Base-by-base conservation (phyloP, 2,888 invertebrate species). In the Drosophila borborema region DNA sequence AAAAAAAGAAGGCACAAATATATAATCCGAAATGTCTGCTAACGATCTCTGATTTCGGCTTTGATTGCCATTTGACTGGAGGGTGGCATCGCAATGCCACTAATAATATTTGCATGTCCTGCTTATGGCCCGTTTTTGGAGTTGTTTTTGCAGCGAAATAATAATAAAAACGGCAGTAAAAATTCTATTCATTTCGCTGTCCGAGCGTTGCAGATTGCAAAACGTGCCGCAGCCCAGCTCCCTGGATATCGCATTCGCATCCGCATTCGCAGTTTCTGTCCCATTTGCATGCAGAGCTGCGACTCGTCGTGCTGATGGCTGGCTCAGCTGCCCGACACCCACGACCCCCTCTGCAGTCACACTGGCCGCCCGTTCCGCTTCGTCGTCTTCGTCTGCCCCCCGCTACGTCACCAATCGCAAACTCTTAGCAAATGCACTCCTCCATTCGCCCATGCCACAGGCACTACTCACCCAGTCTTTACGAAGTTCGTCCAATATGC, bases 401-500 rank as follows among this genome's bases (percentile, higher is more conserved):
- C 45, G 51, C 23, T 36, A 36, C 64, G 31, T 76, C 67, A 59
- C 36, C 81, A 75, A 81, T 81, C 61, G 70, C 67, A 71, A 90
- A 80, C 86, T 74, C 74, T 74, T 70, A 51, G 41, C 71, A 77
- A 88, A 76, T 89, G 81, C 89, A 90, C 74, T 81, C 75, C 73
- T 70, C 75, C 64, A 82, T 80, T 80, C 78, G 74, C 54, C 18
- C 68, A 45, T 49, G 61, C 63, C 45, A 40, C 49, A 48, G 67
- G 31, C 65, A 72, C 72, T 62, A 93, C 95, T 95, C 94, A 98
- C 98, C 98, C 98, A 64, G 96, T 96, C 93, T 97, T 96, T 3
- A 97, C 97, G 90, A 98, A 98, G 93, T 98, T 98, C 71, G 96
- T 96, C 96, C 97, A 98, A 93, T 97, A 95, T 78, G 96, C 95